phyloP scores from a whole-genome alignment of 2,797 vertebrate genomes.

The Apodemus agrarius region DNA sequence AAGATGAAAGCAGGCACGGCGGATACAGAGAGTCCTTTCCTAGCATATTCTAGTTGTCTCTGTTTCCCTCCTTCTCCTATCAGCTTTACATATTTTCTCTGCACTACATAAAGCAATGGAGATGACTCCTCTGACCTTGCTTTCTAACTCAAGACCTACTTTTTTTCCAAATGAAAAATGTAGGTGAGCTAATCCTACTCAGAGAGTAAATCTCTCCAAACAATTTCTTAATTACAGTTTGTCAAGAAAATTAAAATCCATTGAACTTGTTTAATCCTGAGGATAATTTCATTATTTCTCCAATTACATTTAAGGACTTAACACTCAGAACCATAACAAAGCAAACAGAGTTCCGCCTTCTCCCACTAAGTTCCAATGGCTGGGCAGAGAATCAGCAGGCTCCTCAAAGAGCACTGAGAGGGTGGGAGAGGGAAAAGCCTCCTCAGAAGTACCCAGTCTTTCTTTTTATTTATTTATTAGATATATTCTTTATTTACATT shows the following conservation, averaged over 20 bases:
- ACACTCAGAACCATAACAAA: constrained; percentile 66
- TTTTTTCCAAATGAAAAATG: constrained; percentile 78
- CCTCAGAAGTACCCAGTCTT: neutral
- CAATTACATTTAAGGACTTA: constrained; percentile 68
- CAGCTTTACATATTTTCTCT: constrained; percentile 60
- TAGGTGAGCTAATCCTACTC: constrained; percentile 79
- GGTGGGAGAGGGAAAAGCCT: constrained; percentile 1
- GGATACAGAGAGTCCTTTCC: constrained; percentile 64
- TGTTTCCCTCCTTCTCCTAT: constrained; percentile 57
- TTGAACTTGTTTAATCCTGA: constrained; percentile 73
- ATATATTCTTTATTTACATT: too few species aligned
- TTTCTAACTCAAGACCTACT: constrained; percentile 82
- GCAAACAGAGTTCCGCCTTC: constrained; percentile 57
- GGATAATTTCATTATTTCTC: constrained; percentile 78
- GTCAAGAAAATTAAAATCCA: constrained; percentile 79
- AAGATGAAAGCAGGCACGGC: constrained; percentile 75
- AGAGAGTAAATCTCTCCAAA: constrained; percentile 78
- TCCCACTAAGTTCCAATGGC: neutral
- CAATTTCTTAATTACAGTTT: constrained; percentile 83
- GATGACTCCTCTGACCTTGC: constrained; percentile 62
- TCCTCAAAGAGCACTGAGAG: neutral
- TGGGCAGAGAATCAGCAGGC: constrained; percentile 29
- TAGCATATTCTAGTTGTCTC: constrained; percentile 69
- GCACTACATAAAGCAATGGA: constrained; percentile 57
- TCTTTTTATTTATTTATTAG: too few species aligned